A percentile compares a stretch with the other conserved stretches of the same genome.
Evolutionary conservation across 2,113 vertebrate genomes (phyloP).

Genomic region (Phaethon lepturus): DNA sequence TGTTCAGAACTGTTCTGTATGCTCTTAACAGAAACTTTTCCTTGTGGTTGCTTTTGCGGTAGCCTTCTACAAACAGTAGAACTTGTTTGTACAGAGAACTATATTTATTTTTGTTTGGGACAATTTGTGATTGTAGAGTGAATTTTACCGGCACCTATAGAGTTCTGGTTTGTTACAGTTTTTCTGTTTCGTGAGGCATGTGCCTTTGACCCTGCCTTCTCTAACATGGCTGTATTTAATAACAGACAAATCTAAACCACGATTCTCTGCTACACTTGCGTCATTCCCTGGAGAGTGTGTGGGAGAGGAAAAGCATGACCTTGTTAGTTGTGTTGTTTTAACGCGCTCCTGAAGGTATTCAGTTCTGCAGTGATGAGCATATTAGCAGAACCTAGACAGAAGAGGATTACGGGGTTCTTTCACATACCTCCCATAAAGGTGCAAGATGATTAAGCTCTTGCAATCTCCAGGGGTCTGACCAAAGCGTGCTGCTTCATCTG

Average conservation of each 20-base stretch:
- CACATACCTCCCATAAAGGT: not conserved
- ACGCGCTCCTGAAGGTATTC: not conserved
- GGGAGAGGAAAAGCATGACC: not conserved
- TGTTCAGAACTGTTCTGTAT: fast-evolving
- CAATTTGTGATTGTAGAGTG: not conserved
- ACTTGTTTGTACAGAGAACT: not conserved
- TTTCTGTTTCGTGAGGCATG: fast-evolving
- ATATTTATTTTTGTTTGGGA: not conserved
- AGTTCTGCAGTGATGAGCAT: fast-evolving
- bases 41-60: not conserved
- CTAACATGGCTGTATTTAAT: not conserved
- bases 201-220: not conserved
- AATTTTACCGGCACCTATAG: not conserved
- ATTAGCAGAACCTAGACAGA: not conserved
- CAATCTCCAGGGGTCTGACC: not conserved
- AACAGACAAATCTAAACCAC: not conserved
- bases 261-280: not conserved
- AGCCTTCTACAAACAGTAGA: not conserved
- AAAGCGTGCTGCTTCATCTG: not conserved
- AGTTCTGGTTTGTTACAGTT: not conserved
- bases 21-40: not conserved
- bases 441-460: not conserved
- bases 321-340: not conserved
- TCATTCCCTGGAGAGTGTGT: not conserved
- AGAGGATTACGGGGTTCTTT: not conserved